Evolutionary conservation across 2,113 vertebrate genomes (phyloP).

Genomic region (Chionomys nivalis): DNA sequence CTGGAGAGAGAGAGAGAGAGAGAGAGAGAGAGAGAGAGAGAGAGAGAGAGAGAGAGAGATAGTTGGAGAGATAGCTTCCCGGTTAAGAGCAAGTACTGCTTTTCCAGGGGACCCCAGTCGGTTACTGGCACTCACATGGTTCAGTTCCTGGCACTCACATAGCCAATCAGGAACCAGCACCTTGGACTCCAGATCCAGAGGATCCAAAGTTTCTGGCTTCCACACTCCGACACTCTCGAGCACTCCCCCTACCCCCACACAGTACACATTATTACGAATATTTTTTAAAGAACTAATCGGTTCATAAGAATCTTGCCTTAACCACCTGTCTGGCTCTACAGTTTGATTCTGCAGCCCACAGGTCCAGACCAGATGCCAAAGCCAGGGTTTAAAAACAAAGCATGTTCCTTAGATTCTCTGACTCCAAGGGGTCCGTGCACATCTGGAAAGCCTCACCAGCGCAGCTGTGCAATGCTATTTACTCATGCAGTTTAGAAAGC

Average conservation of each 20-base stretch:
- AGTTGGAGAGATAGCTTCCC: background rate
- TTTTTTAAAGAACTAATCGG: background rate
- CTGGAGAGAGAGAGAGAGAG: background rate
- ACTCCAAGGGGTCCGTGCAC: background rate
- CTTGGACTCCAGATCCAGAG: background rate
- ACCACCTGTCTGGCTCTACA: background rate
- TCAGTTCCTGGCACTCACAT: background rate
- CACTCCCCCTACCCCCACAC: background rate
- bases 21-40: background rate
- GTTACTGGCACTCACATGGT: background rate
- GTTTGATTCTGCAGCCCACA: background rate
- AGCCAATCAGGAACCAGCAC: background rate
- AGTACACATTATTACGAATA: background rate
- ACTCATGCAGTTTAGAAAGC: background rate
- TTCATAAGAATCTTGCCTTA: background rate
- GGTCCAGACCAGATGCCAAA: background rate
- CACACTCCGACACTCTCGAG: background rate
- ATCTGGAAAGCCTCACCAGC: background rate
- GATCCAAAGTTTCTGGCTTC: background rate
- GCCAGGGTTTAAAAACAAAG: background rate
- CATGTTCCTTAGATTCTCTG: background rate
- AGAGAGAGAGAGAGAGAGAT: fast-evolving
- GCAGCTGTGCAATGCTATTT: no score
- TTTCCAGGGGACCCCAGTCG: background rate
- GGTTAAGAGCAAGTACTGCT: background rate